Evolutionary conservation across 2,797 vertebrate species (phyloP), one percentile per base, ranked within the genome.

Genomic region (Galaxias olidus): DNA sequence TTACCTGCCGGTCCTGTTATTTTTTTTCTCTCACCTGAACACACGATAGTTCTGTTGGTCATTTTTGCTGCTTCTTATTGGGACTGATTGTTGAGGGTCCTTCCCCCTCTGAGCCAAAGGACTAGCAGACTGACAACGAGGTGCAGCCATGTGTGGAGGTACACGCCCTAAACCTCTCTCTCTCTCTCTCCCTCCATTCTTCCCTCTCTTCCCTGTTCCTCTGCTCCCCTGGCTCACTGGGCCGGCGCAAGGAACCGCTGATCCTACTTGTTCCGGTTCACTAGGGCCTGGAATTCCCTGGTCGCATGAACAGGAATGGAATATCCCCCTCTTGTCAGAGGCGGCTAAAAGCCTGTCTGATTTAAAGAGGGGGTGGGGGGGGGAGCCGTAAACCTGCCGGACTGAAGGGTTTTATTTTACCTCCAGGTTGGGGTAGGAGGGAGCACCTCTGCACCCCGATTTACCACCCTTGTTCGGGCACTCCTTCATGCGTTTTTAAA

Each of bases 181-280:
- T 15, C 41, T 51, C 3, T 4, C 0, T 19, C 18, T 68, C 20
- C 45, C 20, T 13, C 50, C 41, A 17, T 42, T 57, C 68, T 55
- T 69, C 69, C 66, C 66, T 63, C 69, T 66, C 56, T 48, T 45
- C n/a, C 20, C 12, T 5, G 30, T 10, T 30, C 56, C 40, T 43
- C n/a, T 10, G 10, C 47, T 56, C 42, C 18, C 74, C 46, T 64
- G 69, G 61, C 75, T 7, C 52, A 8, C 48, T 15, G 11, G 10
- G 12, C 30, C 63, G 48, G 15, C 9, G 50, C 15, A 10, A 10
- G 50, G 15, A 52, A 52, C 50, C 14, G 14, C 10, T 18, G 46
- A 46, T 62, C 54, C 55, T 5, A 4, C 55, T 50, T 15, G 75
- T 74, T 77, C 69, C 46, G 75, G 75, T 69, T 78, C 69, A 75